Conservation (phyloP, 2,113 vertebrate genomes). For the Macquaria ambigua region DNA sequence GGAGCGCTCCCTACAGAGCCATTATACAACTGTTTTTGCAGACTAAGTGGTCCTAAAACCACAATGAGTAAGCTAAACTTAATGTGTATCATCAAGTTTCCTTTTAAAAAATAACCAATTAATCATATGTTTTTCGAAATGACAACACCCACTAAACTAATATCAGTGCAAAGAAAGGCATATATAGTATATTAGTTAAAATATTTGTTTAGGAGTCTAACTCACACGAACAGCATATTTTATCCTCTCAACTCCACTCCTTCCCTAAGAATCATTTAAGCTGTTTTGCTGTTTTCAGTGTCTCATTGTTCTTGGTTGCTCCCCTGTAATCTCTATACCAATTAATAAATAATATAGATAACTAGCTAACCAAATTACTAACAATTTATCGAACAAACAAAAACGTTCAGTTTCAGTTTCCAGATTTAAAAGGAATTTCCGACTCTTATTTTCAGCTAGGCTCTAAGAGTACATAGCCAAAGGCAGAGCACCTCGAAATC, state of each 20-base stretch:
- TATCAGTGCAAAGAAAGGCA: not conserved
- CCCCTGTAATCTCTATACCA: too few relatives aligned
- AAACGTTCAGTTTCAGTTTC: too few relatives aligned
- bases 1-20: not conserved
- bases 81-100: not conserved
- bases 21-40: not conserved
- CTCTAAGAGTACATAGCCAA: not conserved
- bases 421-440: not conserved
- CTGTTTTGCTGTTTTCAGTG: not conserved
- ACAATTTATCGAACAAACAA: too few relatives aligned
- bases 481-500: not conserved
- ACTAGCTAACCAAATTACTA: too few relatives aligned
- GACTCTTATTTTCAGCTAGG: too few relatives aligned
- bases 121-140: not conserved
- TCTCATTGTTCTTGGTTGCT: not conserved
- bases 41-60: not conserved
- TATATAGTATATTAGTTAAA: too few relatives aligned
- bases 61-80: not conserved
- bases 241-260: not conserved
- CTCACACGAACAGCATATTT: not conserved
- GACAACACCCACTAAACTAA: not conserved
- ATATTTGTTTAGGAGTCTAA: not conserved
- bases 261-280: not conserved
- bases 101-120: not conserved
- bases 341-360: too few relatives aligned